Evolutionary conservation across 2,113 vertebrate genomes (phyloP).

Genomic region (Calidris pugnax): DNA sequence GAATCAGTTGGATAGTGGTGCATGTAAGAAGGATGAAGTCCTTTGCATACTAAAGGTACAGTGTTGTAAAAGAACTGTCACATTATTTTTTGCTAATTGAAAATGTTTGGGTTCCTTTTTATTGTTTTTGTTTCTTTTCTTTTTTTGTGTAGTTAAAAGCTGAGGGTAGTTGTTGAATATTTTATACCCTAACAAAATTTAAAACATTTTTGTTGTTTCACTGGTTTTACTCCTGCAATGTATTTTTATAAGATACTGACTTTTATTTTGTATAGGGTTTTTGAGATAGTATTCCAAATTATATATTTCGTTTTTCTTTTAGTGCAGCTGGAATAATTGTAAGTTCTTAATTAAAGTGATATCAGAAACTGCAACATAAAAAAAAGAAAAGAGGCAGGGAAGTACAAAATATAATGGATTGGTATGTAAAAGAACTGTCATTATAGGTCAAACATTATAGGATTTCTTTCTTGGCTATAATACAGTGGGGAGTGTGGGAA

Average conservation of each 20-base stretch:
- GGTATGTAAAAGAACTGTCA: background rate
- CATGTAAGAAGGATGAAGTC: slow-evolving; percentile 53
- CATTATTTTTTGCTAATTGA: background rate
- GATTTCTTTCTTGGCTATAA: slow-evolving; percentile 40
- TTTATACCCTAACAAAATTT: slow-evolving; percentile 37
- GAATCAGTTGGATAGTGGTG: background rate
- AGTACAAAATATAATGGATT: background rate
- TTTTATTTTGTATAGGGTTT: slow-evolving; percentile 34
- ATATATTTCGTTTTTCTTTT: slow-evolving; percentile 56
- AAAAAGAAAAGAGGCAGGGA: background rate
- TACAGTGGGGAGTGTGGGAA: slow-evolving; percentile 9
- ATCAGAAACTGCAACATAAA: slow-evolving; percentile 42
- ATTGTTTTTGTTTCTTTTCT: background rate
- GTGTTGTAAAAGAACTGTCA: background rate
- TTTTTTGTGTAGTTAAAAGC: background rate
- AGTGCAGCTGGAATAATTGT: slow-evolving; percentile 47
- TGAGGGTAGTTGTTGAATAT: slow-evolving; percentile 28
- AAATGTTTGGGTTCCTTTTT: background rate
- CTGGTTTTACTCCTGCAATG: slow-evolving; percentile 15
- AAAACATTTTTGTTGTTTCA: slow-evolving; percentile 35
- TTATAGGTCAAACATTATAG: background rate
- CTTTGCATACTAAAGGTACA: slow-evolving; percentile 60
- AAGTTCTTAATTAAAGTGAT: slow-evolving; percentile 53
- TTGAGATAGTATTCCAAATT: slow-evolving; percentile 51
- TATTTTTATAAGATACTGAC: slow-evolving; percentile 52